Evolutionary conservation across 2,113 vertebrate species (phyloP), one percentile per base, ranked within the genome.

Genomic region (Chrysemys picta): DNA sequence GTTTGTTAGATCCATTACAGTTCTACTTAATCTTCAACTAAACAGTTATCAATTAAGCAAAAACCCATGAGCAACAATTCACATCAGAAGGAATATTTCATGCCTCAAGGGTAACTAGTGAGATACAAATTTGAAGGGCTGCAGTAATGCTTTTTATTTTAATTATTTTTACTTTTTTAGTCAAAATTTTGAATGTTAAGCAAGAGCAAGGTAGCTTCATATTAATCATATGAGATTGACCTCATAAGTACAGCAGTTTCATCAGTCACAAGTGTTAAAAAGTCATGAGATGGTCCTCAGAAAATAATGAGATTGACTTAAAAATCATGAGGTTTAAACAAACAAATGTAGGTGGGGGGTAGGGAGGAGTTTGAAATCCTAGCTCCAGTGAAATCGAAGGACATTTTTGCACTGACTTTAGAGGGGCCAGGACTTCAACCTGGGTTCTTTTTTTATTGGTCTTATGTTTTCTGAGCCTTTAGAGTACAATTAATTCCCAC

Each of bases 41-140:
- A 95, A 84, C 45, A 89, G 12, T 45, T 85, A 83, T 82, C 80
- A 96, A 79, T 75, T 89, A 93, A 97, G 14, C 3, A 93, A 90
- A 94, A 54, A 83, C n/a, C 69, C 24, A 81, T 50, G 95, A 88
- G 5, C 57, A 88, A 35, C 25, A 16, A 5, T 94, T 82, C 82
- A 84, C 31, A 82, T 82, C 54, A 69, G 57, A 22, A n/a, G 54
- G 22, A 3, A 79, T 85, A 88, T 85, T 95, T 91, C 88, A 72
- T 3, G 5, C 31, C 89, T 93, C 38, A 80, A 14, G 9, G 92
- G 35, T 80, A 93, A 84, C 49, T 59, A 45, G 29, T 78, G 38
- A 87, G 42, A 27, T 50, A 91, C 3, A 11, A 83, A 45, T 12
- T 53, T 27, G 22, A 91, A 93, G 9, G 16, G 62, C 59, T 65